Conservation (phyloP, 2,113 vertebrate species). For the Scortum barcoo region DNA sequence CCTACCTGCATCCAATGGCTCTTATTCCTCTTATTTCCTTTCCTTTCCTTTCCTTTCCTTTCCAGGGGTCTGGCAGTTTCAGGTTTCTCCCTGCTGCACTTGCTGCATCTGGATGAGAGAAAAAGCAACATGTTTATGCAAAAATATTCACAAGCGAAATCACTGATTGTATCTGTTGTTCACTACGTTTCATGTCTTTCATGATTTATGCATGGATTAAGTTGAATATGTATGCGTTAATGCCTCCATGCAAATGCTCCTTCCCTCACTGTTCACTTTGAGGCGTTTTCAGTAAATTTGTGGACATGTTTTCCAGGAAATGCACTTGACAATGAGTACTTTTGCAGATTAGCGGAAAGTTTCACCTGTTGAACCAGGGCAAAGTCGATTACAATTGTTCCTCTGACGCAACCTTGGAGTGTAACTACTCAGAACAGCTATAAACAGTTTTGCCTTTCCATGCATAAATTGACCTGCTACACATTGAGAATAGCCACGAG, state of each 20-base stretch:
- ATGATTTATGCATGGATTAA: background rate
- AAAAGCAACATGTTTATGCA: background rate
- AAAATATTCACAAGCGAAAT: background rate
- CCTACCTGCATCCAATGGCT: constrained; percentile 10
- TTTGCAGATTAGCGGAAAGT: background rate
- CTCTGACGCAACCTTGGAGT: no score
- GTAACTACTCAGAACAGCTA: no score
- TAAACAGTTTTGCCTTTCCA: no score
- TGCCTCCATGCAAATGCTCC: background rate
- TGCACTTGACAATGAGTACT: background rate
- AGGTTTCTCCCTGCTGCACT: background rate
- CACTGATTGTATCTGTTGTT: background rate
- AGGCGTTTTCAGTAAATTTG: background rate
- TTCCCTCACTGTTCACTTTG: no score
- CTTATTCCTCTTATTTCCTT: background rate
- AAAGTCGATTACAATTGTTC: background rate
- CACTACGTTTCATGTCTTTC: background rate
- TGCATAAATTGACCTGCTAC: background rate
- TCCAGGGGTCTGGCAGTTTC: no score
- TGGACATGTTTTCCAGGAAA: background rate
- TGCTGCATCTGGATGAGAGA: background rate
- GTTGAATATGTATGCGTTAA: background rate
- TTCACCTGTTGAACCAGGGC: background rate
- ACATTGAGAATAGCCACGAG: background rate
- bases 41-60: background rate